A percentile compares a stretch with the other conserved stretches of the same genome.
Conservation (phyloP, 2,113 vertebrate species). For the Columba livia region DNA sequence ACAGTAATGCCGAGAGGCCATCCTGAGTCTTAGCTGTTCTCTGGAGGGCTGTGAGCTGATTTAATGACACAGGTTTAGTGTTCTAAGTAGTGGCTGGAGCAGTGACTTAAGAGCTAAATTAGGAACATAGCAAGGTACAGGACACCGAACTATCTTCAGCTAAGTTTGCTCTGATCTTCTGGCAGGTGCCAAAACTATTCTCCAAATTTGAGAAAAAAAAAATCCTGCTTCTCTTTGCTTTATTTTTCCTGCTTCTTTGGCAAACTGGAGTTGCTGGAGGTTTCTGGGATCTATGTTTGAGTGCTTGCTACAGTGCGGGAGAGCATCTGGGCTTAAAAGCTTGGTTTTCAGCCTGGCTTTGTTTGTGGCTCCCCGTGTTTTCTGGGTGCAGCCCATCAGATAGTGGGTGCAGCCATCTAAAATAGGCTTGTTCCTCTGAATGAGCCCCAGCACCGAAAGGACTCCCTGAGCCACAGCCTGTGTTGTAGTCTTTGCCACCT, state of each 20-base stretch:
- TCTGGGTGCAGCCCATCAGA: not conserved
- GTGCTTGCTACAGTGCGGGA: not conserved
- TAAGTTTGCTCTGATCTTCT: not conserved
- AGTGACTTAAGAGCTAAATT: conserved; percentile 24
- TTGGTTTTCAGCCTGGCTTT: not conserved
- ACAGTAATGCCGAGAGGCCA: not conserved
- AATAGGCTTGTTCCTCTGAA: not conserved
- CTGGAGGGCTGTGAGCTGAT: not conserved
- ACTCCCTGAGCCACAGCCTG: not conserved
- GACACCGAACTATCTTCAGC: not conserved
- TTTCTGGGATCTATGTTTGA: not conserved
- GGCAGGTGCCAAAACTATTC: not conserved
- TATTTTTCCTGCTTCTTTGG: not conserved
- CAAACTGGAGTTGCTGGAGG: not conserved
- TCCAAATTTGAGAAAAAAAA: not conserved
- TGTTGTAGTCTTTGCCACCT: not conserved
- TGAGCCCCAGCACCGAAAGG: not conserved
- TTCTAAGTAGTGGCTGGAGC: not conserved
- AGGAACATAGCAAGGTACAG: not conserved
- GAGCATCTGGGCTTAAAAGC: not conserved
- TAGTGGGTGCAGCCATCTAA: not conserved
- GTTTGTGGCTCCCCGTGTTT: not conserved
- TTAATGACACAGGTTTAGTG: conserved; percentile 28
- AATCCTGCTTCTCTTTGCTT: not conserved
- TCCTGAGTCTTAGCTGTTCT: not conserved